Evolutionary conservation across 2,113 vertebrate species (phyloP).

Genomic region (Pterocles gutturalis): DNA sequence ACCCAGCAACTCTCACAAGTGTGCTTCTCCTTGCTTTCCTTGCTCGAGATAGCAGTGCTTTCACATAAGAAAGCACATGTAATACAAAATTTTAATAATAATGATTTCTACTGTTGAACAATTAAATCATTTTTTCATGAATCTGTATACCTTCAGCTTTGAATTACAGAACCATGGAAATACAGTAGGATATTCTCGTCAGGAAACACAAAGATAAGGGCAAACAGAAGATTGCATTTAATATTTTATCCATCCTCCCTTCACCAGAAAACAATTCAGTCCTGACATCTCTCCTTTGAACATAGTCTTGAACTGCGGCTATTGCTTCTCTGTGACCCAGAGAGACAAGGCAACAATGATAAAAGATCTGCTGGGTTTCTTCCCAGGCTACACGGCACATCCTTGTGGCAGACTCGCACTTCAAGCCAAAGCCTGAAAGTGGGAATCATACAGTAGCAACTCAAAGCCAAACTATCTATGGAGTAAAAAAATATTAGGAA

Average conservation of each 20-base stretch:
- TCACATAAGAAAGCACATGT: neutral
- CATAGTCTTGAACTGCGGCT: constrained; percentile 17
- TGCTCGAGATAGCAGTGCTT: fast-evolving
- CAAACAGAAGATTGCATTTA: constrained; percentile 42
- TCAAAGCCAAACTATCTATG: neutral
- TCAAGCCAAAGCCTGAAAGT: neutral
- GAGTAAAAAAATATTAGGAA: neutral
- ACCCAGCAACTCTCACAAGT: neutral
- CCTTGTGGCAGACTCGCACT: constrained; percentile 5
- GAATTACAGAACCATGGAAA: neutral
- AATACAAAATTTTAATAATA: neutral
- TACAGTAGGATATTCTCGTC: neutral
- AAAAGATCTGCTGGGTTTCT: constrained; percentile 55
- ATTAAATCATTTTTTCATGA: neutral
- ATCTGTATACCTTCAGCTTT: neutral
- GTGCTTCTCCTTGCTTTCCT: neutral
- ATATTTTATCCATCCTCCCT: constrained; percentile 68
- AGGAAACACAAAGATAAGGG: constrained; percentile 26
- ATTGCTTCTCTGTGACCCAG: constrained; percentile 49
- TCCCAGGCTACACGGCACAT: constrained; percentile 18
- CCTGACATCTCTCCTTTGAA: constrained; percentile 59
- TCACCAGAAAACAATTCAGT: constrained; percentile 58
- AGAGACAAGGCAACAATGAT: constrained; percentile 52
- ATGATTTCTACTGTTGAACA: neutral
- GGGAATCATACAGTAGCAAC: neutral